Evolutionary conservation across 2,113 vertebrate genomes (phyloP), one percentile per base, ranked within the genome.

Genomic region (Excalfactoria chinensis): DNA sequence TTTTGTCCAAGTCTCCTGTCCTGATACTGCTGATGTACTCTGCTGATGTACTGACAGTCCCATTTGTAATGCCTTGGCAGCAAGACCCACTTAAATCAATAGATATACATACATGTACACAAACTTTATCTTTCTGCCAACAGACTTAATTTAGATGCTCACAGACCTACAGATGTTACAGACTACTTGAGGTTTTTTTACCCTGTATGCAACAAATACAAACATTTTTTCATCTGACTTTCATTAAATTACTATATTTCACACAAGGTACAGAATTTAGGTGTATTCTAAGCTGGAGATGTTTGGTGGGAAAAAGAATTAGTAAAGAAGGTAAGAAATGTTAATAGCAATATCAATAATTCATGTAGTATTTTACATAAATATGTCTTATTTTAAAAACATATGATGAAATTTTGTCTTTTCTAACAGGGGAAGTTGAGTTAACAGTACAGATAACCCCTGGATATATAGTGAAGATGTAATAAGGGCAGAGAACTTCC

Each of bases 1-100:
- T 89, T 95, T 94, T 91, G 77, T 67, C 82, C 74, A 51, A 79
- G 76, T 85, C 88, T 95, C 84, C 86, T 93, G 85, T 51, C 48
- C 93, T 90, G 86, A 82, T 89, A 87, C 21, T 79, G 88, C 71
- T 84, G 93, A 92, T 60, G 51, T 90, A 78, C 63, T 85, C 68
- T 75, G 49, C 86, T 85, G 9, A 71, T 44, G 44, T 59, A 34
- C 67, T 82, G 92, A 71, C 80, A 86, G 46, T 60, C 77, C 80
- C 84, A 80, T 88, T 92, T 94, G 84, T 74, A 93, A 90, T 46
- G 70, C 43, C 69, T 86, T 84, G 77, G 88, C 74, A 95, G 77
- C 53, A 63, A 87, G 53, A 78, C 17, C 28, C 85, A 88, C 73
- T 94, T 84, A 84, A 95, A 94, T 90, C 83, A 84, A 91, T n/a